Evolutionary conservation across 2,797 vertebrate species (phyloP), one percentile per base, ranked within the genome.

Genomic region (Anguilla marmorata): DNA sequence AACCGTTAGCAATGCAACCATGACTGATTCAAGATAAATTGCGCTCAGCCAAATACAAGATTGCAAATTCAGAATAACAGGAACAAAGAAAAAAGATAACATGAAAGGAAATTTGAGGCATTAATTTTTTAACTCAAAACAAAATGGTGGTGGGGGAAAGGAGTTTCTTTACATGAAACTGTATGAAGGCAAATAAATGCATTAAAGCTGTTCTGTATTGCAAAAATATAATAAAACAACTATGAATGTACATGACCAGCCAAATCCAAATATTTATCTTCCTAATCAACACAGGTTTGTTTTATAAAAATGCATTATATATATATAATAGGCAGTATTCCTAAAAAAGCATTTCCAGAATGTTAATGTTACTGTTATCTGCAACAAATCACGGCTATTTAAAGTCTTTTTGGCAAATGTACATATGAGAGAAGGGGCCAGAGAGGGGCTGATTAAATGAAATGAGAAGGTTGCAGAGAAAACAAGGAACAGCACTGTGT

Each of bases 401-500:
- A 16, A 45, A 37, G 7, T 7, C 1, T 37, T 79, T 79, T 45
- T 21, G 74, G 37, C 72, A n/a, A n/a, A 74, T 33, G 3, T 50
- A 48, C 19, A 82, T 82, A 82, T 82, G 79, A 11, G 19, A 82
- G 21, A 48, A 11, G 79, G 24, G 79, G 79, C 79, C 48, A 41
- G 21, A 50, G 45, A 50, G 79, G 41, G 79, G 41, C 8, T 48
- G 45, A 82, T 82, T 50, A 82, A 82, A 82, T 82, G 6, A 82
- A 82, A 11, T 48, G 45, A 82, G 21, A 82, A 50, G 19, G 19
- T 45, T 82, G 41, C 4, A 48, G 79, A 82, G 19, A n/a, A 82
- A 82, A 82, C 79, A 82, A 82, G 79, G 79, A 48, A 24, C 45
- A 50, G 79, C 45, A 82, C 79, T 82, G 79, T 82, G 41, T 82